Conservation (phyloP, 2,888 invertebrate species). For the Melieria picta region DNA sequence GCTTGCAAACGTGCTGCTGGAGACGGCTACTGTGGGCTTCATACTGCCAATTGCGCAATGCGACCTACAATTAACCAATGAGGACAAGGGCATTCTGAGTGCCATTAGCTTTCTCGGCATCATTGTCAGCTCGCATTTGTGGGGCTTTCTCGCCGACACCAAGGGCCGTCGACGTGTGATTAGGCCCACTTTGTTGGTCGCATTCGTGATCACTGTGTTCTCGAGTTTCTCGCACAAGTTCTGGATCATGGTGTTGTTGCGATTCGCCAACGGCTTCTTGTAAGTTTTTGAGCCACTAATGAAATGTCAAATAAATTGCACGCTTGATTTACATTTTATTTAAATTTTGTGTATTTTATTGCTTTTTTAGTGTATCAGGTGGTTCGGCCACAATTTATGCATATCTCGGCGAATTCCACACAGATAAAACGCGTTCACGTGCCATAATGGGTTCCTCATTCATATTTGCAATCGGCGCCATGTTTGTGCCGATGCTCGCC, state of each 20-base stretch:
- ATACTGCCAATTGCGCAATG: constrained; percentile 68
- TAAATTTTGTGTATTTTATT: neutral
- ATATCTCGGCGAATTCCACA: constrained; percentile 69
- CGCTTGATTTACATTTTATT: neutral
- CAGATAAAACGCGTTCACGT: constrained; percentile 65
- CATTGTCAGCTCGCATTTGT: constrained; percentile 69
- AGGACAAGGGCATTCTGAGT: constrained; percentile 64
- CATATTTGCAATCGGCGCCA: constrained; percentile 57
- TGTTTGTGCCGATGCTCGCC: constrained; percentile 56
- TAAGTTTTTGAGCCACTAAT: constrained; percentile 55
- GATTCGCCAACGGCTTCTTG: constrained; percentile 69
- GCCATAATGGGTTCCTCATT: constrained; percentile 60
- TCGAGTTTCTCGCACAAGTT: constrained; percentile 67
- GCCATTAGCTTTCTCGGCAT: constrained; percentile 66
- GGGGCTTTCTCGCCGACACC: constrained; percentile 71
- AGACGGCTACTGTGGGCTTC: constrained; percentile 68
- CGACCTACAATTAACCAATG: constrained; percentile 63
- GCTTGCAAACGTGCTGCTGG: constrained; percentile 66
- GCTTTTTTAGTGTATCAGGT: constrained; percentile 58
- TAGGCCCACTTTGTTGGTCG: constrained; percentile 65
- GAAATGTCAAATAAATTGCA: neutral
- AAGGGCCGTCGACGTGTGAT: constrained; percentile 67
- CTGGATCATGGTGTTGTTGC: constrained; percentile 67
- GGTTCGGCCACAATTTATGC: constrained; percentile 68
- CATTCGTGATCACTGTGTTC: constrained; percentile 66